A percentile compares a stretch with the other conserved stretches of the same genome.
phyloP scores from a whole-genome alignment of 2,797 vertebrate species.

The Leptodactylus fallax region DNA sequence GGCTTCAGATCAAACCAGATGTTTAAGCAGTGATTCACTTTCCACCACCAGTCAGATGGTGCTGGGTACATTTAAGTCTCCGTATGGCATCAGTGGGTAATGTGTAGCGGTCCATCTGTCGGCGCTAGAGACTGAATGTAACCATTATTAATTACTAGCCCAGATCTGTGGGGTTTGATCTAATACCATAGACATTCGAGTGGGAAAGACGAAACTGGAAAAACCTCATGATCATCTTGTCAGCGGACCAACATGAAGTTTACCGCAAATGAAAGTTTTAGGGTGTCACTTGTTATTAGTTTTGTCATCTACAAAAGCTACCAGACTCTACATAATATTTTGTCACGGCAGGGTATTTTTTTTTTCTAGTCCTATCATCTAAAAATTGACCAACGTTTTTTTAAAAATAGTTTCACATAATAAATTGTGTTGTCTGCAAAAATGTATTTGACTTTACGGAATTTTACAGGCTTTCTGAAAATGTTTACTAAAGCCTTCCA shows the following conservation, averaged over 20 bases:
- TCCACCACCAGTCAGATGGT: constrained; percentile 12
- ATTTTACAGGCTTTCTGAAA: too few species aligned
- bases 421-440: too few species aligned
- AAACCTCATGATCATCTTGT: too few species aligned
- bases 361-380: too few species aligned
- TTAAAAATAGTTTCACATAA: too few species aligned
- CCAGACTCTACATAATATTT: too few species aligned
- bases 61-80: neutral
- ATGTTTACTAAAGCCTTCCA: too few species aligned
- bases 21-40: constrained; percentile 36
- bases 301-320: neutral
- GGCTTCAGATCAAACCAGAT: constrained; percentile 36
- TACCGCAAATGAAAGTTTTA: too few species aligned
- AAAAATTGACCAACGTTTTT: too few species aligned
- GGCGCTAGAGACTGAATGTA: neutral
- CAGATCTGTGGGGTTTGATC: neutral
- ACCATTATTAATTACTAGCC: neutral
- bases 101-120: constrained; percentile 4
- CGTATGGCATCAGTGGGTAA: constrained; percentile 27
- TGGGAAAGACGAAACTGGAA: neutral
- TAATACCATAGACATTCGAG: neutral
- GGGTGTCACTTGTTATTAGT: neutral
- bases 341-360: too few species aligned
- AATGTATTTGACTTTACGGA: too few species aligned
- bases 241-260: too few species aligned